Conservation (phyloP, 2,888 invertebrate genomes). For the Scelioninae gen. 2 region DNA sequence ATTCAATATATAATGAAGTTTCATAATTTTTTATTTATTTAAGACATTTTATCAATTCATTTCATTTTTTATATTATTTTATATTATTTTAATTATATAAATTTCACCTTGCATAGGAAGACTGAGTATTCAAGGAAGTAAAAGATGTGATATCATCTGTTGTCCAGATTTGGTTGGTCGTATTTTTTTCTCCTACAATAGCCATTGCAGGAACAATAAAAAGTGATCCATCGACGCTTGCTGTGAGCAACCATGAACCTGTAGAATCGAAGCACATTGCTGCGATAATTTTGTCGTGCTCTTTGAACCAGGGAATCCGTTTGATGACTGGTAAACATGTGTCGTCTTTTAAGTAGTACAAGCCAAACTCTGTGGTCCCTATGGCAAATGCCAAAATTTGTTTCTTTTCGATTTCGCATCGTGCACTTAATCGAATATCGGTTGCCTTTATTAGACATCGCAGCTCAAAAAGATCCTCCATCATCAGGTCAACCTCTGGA, state of each 20-base stretch:
- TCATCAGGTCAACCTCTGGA: conserved; percentile 58
- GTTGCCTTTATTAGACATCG: conserved; percentile 71
- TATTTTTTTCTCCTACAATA: conserved; percentile 77
- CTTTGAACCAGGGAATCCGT: conserved; percentile 73
- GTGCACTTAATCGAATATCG: conserved; percentile 68
- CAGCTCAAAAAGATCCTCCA: conserved; percentile 70
- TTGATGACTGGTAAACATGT: conserved; percentile 67
- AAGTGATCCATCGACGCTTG: conserved; percentile 77
- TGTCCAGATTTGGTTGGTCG: conserved; percentile 79
- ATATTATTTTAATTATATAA: conserved; percentile 1
- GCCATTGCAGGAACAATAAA: conserved; percentile 80
- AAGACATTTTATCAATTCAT: too few species aligned
- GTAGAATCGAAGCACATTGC: conserved; percentile 88
- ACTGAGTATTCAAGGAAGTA: conserved; percentile 70
- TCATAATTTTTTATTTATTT: too few species aligned
- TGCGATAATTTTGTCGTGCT: conserved; percentile 68
- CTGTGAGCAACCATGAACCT: conserved; percentile 84
- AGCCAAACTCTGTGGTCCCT: conserved; percentile 68
- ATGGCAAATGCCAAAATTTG: conserved; percentile 71
- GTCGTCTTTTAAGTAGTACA: conserved; percentile 69
- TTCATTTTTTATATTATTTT: neutral
- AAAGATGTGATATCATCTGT: conserved; percentile 78
- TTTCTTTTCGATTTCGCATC: conserved; percentile 68
- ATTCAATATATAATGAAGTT: too few species aligned
- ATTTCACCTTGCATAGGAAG: conserved; percentile 69